Evolutionary conservation across 2,888 invertebrate genomes (phyloP), one percentile per base, ranked within the genome.

Genomic region (Matsumyia berberina): DNA sequence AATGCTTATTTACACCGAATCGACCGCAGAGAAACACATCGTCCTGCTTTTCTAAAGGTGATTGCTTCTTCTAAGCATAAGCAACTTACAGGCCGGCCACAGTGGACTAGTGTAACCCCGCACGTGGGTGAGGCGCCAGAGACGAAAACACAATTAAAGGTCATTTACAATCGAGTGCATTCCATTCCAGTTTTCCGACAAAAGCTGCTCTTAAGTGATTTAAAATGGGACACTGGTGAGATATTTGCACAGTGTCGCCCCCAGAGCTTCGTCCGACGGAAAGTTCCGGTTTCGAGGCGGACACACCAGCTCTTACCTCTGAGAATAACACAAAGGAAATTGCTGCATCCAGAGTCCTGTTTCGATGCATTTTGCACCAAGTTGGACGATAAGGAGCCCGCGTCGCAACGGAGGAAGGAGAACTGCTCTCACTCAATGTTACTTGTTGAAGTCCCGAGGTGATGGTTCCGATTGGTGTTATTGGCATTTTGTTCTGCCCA

Each of bases 141-240:
- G 66, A 58, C 29, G 80, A 85, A 79, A 85, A 80, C 53, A 85
- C 85, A 79, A 85, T 85, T 85, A 79, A 76, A 85, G 79, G 85
- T 85, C 79, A 79, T 76, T 85, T 85, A 80, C 85, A 80, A 85
- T 80, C 73, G 67, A 83, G 69, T 83, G 83, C 69, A 85, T 80
- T 67, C 39, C 69, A 85, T 80, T 67, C 39, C 49, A 80, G 74
- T 53, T 74, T 69, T 57, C 64, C 64, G 64, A 69, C 85, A 79
- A 85, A 80, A 80, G 80, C 70, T 53, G 58, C 74, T 74, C 79
- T 76, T 85, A 85, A 85, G 74, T 80, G 80, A 79, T 85, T 85
- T 80, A 66, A 85, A 85, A 85, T 76, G 66, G 79, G 69, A 37
- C 78, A 74, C 64, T 64, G 29, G 79, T 51, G 73, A 74, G 74